phyloP scores from a whole-genome alignment of 2,888 invertebrate genomes.

The Epinotia nisella region DNA sequence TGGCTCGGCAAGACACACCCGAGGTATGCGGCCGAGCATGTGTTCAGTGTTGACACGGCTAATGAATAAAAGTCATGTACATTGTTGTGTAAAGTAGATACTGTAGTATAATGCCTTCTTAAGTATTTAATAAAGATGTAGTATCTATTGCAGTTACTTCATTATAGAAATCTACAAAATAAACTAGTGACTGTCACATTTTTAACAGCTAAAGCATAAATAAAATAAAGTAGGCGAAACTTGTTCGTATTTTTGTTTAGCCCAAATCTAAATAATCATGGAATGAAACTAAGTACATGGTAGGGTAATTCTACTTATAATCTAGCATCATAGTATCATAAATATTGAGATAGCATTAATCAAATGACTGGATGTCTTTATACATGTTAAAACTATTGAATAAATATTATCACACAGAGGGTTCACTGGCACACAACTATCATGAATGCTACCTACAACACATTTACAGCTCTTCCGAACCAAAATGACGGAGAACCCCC shows the following conservation, averaged over 20 bases:
- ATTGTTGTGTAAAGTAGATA: background rate
- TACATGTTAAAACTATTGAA: no score
- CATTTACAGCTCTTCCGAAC: background rate
- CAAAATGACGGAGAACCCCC: background rate
- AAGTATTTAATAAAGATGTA: background rate
- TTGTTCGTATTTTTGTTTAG: no score
- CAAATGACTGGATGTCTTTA: no score
- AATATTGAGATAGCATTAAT: background rate
- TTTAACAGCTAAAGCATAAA: no score
- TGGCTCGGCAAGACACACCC: no score
- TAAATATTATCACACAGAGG: no score
- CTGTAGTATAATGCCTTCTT: background rate
- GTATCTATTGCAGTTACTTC: background rate
- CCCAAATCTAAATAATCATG: background rate
- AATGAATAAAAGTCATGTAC: background rate
- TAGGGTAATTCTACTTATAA: background rate
- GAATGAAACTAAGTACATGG: background rate
- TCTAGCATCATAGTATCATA: background rate
- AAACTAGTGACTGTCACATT: background rate
- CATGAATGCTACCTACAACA: background rate
- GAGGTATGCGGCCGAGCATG: no score
- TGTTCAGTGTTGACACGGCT: no score
- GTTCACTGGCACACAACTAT: background rate
- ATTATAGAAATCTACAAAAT: background rate
- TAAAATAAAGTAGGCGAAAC: no score